Base-by-base conservation (phyloP, 1,140 invertebrate genomes). In the Eriosoma lanigerum region DNA sequence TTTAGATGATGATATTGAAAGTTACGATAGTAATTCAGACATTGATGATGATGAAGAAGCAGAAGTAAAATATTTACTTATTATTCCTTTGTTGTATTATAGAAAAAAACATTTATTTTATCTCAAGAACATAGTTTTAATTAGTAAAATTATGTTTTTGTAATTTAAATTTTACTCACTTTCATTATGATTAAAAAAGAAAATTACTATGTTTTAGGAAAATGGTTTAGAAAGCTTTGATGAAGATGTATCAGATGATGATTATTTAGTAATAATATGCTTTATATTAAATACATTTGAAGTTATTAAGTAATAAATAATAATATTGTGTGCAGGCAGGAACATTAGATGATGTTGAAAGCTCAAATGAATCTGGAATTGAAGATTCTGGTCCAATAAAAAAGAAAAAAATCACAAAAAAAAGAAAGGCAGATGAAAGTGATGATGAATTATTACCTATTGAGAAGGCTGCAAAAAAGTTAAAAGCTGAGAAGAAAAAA, bases 391-490 rank as follows among this genome's bases (percentile, higher is more conserved):
- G 29, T 26, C 38, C 17, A 86, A 87, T 68, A 86, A 88, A 73
- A 84, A 84, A 48, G 87, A 88, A 38, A 87, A 88, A 80, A 13
- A 46, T n/a, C 3, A 26, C 21, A 88, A 89, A 82, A 86, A 88
- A 81, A 90, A 91, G 84, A 90, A 84, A 87, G 58, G 86, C 87
- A 50, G 85, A 86, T 48, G 86, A 87, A 72, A 86, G 89, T 81
- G 89, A 91, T 80, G 89, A 90, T 83, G 91, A 92, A 84, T 85
- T 93, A 85, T 85, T 96, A 46, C 94, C 95, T 1, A 94, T 97
- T 86, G 95, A 97, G 87, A 94, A 92, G 85, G 89, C 91, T 81
- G 92, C 93, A 81, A 92, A 92, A 81, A 94, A 92, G 85, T 86
- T 97, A 3, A 91, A 91, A 84, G 92, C 92, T 83, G 91, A 93